Conservation (phyloP, 2,797 vertebrate species). For the Apogon hyalosoma region DNA sequence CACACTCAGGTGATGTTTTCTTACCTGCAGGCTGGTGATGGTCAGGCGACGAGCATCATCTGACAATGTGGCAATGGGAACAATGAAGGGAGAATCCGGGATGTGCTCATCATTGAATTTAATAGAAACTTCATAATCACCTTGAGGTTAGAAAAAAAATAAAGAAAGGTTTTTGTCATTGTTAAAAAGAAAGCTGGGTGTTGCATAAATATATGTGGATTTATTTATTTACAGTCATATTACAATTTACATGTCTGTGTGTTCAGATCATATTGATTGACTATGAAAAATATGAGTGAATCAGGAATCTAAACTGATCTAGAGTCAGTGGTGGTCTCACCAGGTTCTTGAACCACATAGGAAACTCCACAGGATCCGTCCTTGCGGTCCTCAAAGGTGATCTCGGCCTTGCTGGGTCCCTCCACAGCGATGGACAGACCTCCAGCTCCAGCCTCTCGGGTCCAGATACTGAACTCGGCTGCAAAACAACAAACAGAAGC, state of each 20-base stretch:
- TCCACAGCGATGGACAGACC: slow-evolving; percentile 94
- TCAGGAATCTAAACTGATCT: not conserved
- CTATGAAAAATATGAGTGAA: not conserved
- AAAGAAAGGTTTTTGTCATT: not conserved
- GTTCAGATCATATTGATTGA: too few species aligned
- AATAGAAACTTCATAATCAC: slow-evolving; percentile 98
- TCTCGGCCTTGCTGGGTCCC: slow-evolving; percentile 95
- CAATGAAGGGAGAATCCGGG: slow-evolving; percentile 96
- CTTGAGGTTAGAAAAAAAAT: slow-evolving; percentile 58
- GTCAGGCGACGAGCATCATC: slow-evolving; percentile 94
- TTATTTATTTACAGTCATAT: too few species aligned
- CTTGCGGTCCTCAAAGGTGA: slow-evolving; percentile 94
- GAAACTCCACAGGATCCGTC: slow-evolving; percentile 94
- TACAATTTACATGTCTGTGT: too few species aligned
- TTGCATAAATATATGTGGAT: too few species aligned
- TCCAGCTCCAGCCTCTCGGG: slow-evolving; percentile 92
- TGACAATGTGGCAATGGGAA: slow-evolving; percentile 92
- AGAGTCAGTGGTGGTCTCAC: slow-evolving; percentile 65
- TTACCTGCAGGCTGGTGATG: slow-evolving; percentile 94
- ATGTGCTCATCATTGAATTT: slow-evolving; percentile 98
- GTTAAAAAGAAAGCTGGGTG: not conserved
- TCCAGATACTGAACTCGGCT: slow-evolving; percentile 97
- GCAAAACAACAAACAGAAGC: not conserved
- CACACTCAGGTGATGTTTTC: not conserved
- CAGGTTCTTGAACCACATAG: slow-evolving; percentile 93